A percentile compares a stretch with the other conserved stretches of the same genome.
Conservation (phyloP, 2,888 invertebrate species). For the Gisinianus flammeolus region DNA sequence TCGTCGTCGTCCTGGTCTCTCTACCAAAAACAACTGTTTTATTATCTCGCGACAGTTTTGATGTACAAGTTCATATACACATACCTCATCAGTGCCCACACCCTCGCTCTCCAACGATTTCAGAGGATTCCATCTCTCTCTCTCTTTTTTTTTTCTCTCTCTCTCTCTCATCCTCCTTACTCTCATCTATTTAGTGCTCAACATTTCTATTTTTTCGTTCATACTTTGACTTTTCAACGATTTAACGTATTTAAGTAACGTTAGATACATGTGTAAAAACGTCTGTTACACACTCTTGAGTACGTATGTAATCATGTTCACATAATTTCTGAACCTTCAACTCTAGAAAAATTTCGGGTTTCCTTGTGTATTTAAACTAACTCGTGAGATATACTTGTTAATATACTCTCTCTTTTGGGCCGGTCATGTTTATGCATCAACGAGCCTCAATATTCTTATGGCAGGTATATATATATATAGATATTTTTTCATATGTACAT, state of each 20-base stretch:
- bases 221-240: slow-evolving; percentile 2
- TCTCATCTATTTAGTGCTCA: slow-evolving; percentile 5
- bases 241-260: not conserved
- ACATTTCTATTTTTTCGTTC: not conserved
- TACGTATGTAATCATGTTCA: not conserved
- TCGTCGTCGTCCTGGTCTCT: slow-evolving; percentile 22
- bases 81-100: slow-evolving; percentile 33
- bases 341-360: slow-evolving; percentile 15
- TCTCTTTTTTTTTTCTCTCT: not conserved
- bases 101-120: slow-evolving; percentile 30
- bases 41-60: slow-evolving; percentile 56
- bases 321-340: slow-evolving; percentile 29
- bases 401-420: not conserved
- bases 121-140: slow-evolving; percentile 27
- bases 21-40: slow-evolving; percentile 49
- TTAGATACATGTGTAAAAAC: slow-evolving; percentile 2
- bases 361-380: slow-evolving; percentile 12
- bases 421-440: slow-evolving; percentile 15
- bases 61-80: slow-evolving; percentile 39
- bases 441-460: not conserved
- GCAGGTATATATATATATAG: not conserved
- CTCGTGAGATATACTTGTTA: not conserved
- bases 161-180: slow-evolving; percentile 2
- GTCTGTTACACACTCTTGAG: not conserved
- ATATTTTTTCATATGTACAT: not conserved